Conservation (phyloP, 2,888 invertebrate species). For the Antheraea yamamai region DNA sequence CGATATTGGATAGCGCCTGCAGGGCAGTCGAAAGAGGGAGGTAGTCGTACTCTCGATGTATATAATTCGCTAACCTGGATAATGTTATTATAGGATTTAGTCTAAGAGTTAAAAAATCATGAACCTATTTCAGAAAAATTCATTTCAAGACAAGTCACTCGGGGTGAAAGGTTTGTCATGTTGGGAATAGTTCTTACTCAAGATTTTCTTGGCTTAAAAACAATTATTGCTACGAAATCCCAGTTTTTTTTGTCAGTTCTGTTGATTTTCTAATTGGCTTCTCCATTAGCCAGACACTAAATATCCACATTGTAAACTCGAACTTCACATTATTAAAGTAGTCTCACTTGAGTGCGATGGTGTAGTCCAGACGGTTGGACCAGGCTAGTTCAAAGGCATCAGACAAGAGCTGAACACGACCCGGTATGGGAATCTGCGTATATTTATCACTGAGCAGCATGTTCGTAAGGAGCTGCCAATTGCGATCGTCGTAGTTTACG, state of each 20-base stretch:
- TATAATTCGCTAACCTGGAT: slow-evolving; percentile 73
- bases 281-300: neutral
- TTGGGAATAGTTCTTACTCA: too few species aligned
- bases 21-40: slow-evolving; percentile 85
- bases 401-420: slow-evolving; percentile 91
- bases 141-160: too few species aligned
- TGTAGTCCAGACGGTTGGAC: slow-evolving; percentile 85
- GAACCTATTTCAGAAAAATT: too few species aligned
- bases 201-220: too few species aligned
- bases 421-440: slow-evolving; percentile 83
- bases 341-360: slow-evolving; percentile 79
- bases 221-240: neutral
- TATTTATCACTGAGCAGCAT: slow-evolving; percentile 78
- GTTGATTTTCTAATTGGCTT: neutral
- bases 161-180: too few species aligned
- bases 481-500: slow-evolving; percentile 88
- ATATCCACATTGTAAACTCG: neutral
- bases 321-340: neutral
- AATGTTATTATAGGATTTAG: too few species aligned
- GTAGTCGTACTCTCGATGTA: slow-evolving; percentile 81
- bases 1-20: slow-evolving; percentile 81
- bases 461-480: slow-evolving; percentile 85
- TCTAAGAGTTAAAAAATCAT: too few species aligned
- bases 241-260: neutral
- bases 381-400: slow-evolving; percentile 89